These are phyloP conservation scores for Acronicta aceris DNA, from an alignment of 2,888 invertebrate genomes.

Conservation along the genomic window DNA sequence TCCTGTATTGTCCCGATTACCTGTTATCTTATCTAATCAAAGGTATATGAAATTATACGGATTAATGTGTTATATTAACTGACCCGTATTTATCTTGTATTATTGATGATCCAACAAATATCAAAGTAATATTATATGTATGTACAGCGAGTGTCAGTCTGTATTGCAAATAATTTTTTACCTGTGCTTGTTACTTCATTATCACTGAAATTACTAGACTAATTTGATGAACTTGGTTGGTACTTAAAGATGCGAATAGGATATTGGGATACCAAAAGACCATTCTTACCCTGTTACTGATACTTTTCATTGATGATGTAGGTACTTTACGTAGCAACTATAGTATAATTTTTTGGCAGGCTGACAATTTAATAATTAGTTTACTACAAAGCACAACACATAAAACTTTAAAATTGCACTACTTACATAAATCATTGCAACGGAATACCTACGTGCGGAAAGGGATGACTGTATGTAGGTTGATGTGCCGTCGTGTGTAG, in stretches of 20 bases:
- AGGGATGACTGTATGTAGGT: neutral
- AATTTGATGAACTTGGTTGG: too few species aligned
- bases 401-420: too few species aligned
- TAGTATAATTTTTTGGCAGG: too few species aligned
- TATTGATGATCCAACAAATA: neutral
- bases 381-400: too few species aligned
- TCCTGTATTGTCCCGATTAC: constrained; percentile 15
- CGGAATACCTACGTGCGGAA: too few species aligned
- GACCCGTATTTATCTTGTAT: neutral
- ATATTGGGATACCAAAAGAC: too few species aligned
- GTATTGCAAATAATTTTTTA: neutral
- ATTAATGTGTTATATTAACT: constrained; percentile 12
- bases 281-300: too few species aligned
- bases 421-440: too few species aligned
- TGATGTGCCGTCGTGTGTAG: too few species aligned
- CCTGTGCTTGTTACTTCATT: neutral
- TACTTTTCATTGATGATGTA: too few species aligned
- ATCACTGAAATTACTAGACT: neutral
- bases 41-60: constrained; percentile 16
- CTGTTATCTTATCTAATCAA: constrained; percentile 17
- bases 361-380: neutral
- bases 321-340: too few species aligned
- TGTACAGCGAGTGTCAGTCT: neutral
- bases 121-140: neutral
- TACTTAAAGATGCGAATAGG: too few species aligned